Base-by-base conservation (phyloP, 2,797 vertebrate genomes). In the Columba guinea region DNA sequence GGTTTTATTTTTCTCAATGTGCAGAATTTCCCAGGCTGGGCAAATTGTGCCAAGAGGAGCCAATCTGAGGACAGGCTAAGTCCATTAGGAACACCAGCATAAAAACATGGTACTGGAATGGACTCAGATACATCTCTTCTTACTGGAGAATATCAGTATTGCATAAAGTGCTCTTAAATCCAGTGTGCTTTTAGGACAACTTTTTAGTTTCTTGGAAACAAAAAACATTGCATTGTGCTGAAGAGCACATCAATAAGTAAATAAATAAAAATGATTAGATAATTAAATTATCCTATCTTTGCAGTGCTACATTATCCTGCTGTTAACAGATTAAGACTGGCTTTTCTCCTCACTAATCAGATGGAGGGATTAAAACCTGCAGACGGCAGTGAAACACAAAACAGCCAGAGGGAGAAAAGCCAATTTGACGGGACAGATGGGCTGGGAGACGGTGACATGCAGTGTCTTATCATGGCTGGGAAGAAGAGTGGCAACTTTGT, bases 321-420 rank as follows among this genome's bases (percentile, higher is more conserved):
- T 77, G 28, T 94, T 94, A 94, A 59, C 78, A 75, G 89, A 75
- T 95, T 93, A 94, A 92, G 75, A 51, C 28, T 58, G 32, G 10
- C 87, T 93, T 81, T 89, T 37, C 68, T 84, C 44, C 37, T 41
- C 74, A 68, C 34, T 96, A 94, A 93, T 94, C 27, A 34, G 76
- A 83, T 71, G 53, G 75, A 83, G 27, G 75, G 79, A 91, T 96
- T 96, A 93, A 94, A 95, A 80, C 46, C 53, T 93, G 79, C 48
- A 71, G 73, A 69, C 1, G 1, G 58, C 52, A 87, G 71, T 68
- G 82, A 88, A 96, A 85, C 53, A 55, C 11, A 4, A 76, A 95
- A 73, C 39, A 92, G 84, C 68, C 84, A 84, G 89, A 71, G 84
- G 79, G 69, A 94, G 82, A 93, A 92, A 93, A 94, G 82, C 46